Base-by-base conservation (phyloP, 30 jellyfish, hydroid and myxozoan genomes). In the Calvadosia cruxmelitensis region DNA sequence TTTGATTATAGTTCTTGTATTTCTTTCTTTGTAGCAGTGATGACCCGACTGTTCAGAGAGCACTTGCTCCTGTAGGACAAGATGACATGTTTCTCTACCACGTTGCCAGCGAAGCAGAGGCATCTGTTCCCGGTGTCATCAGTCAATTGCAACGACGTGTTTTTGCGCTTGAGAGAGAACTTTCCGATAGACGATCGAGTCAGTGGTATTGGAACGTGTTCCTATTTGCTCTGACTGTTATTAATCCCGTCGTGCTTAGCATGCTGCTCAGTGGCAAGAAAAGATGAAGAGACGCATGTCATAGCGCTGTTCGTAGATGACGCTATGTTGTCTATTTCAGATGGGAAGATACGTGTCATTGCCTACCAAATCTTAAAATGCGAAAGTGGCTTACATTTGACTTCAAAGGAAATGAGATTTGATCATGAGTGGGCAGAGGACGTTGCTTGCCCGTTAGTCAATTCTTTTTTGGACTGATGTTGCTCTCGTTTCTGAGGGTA, bases 91-190 rank as follows among this genome's bases (percentile, higher is more conserved):
- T 5, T 42, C 20, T 42, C 10, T 42, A 42, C 20, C 57, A 42
- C 57, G 57, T 20, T 5, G 57, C 57, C 10, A 42, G 57, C 20
- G 57, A 42, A 42, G 57, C 57, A 42, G 57, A 42, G 20, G 20
- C 20, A 20, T 42, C 57, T 5, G 10, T 5, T 42, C 57, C 57
- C 20, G 20, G 20, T 42, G 57, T 20, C 20, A 20, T 78, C 1
- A 31, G 31, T 3, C 92, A 69, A 31, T 42, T 78, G 3, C 92
- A 78, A 25, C 63, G 92, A 48, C 68, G 92, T n/a, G 74, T 78
- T 25, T 30, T 72, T 24, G 69, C 63, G 82, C 73, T 78, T 27
- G 92, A 78, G 49, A 78, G 69, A 32, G 92, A 78, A 78, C 82
- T 78, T 0, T 35, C 63, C 0, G 92, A 78, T 2, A 78, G 50